Evolutionary conservation across 2,113 vertebrate species (phyloP).

Genomic region (Gallinago jamesoni): DNA sequence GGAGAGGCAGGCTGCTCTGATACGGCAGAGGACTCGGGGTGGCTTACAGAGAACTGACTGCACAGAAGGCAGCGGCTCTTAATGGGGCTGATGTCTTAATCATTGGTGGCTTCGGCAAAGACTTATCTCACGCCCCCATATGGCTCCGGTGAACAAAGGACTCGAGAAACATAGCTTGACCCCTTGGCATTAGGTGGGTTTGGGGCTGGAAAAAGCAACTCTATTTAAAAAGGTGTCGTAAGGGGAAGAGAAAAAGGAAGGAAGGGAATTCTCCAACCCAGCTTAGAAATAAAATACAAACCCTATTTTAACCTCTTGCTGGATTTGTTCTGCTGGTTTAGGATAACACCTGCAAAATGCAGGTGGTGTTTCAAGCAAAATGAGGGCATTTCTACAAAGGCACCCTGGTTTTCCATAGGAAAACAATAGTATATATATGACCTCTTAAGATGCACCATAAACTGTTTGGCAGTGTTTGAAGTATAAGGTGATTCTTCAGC

Average conservation of each 20-base stretch:
- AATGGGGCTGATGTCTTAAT: conserved; percentile 34
- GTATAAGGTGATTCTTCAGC: neutral
- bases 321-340: neutral
- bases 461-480: neutral
- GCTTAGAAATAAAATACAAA: neutral
- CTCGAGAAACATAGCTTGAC: neutral
- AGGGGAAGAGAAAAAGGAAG: neutral
- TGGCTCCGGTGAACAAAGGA: conserved; percentile 5
- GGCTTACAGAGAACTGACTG: neutral
- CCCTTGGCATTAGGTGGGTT: neutral
- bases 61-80: neutral
- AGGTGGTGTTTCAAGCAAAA: neutral
- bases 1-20: neutral
- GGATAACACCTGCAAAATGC: neutral
- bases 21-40: neutral
- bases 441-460: neutral
- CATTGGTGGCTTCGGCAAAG: neutral
- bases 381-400: neutral
- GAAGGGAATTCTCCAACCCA: neutral
- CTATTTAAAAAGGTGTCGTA: neutral
- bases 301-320: neutral
- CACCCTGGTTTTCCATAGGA: neutral
- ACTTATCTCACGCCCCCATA: neutral
- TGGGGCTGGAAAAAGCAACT: neutral
- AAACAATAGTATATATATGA: neutral